Percentiles rank a stretch among this genome's conserved stretches.
Conservation (phyloP, 2,888 invertebrate species). For the Entomobrya proxima region DNA sequence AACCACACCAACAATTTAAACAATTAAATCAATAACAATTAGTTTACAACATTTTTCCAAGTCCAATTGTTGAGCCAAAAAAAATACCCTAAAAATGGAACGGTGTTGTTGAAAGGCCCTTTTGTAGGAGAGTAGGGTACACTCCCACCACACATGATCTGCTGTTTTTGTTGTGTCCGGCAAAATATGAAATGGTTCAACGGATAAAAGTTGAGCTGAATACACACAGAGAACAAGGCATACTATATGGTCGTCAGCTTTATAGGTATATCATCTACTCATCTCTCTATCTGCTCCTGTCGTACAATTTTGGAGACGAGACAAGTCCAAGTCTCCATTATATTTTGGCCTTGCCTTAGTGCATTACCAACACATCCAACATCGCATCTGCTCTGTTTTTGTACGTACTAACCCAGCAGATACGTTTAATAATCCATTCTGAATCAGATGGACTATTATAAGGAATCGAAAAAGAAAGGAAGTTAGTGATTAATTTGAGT, state of each 20-base stretch:
- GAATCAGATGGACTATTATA: conserved; percentile 44
- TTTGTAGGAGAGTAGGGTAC: conserved; percentile 10
- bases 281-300: too few relatives aligned
- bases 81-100: too few relatives aligned
- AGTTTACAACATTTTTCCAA: too few relatives aligned
- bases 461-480: not conserved
- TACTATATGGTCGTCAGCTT: too few relatives aligned
- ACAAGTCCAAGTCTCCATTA: not conserved
- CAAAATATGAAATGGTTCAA: conserved; percentile 33
- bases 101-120: too few relatives aligned
- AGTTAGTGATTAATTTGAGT: not conserved
- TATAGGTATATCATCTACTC: too few relatives aligned
- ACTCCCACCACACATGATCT: conserved; percentile 50
- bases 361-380: too few relatives aligned
- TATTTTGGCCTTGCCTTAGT: not conserved
- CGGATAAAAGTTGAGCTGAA: conserved; percentile 32
- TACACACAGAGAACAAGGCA: too few relatives aligned
- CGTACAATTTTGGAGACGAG: not conserved
- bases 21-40: too few relatives aligned
- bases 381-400: not conserved
- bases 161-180: not conserved
- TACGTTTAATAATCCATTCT: not conserved
- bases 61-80: too few relatives aligned
- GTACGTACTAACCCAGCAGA: too few relatives aligned
- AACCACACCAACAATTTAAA: too few relatives aligned